Evolutionary conservation across 2,888 invertebrate species (phyloP).

Genomic region (Cabera pusaria): DNA sequence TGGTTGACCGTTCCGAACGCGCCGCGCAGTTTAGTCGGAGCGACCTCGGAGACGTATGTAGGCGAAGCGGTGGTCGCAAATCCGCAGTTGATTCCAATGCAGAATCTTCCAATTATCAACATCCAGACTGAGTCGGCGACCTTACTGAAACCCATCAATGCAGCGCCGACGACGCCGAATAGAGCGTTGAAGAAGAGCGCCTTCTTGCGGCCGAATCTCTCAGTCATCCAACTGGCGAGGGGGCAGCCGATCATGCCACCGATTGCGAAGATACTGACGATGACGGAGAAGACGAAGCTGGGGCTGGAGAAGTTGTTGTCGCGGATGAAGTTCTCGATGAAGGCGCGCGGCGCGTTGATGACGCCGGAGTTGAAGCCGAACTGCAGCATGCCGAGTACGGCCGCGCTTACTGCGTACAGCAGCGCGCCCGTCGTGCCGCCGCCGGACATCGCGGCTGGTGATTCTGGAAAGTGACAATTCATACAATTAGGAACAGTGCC

Average conservation of each 20-base stretch:
- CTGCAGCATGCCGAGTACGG: slow-evolving; percentile 88
- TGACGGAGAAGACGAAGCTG: slow-evolving; percentile 83
- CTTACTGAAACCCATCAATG: slow-evolving; percentile 87
- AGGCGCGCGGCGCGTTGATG: slow-evolving; percentile 86
- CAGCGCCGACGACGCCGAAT: slow-evolving; percentile 85
- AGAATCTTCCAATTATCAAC: slow-evolving; percentile 87
- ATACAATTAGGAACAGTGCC: no score
- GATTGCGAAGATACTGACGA: slow-evolving; percentile 89
- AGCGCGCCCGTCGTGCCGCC: slow-evolving; percentile 84
- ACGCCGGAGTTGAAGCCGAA: slow-evolving; percentile 89
- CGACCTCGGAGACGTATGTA: slow-evolving; percentile 77
- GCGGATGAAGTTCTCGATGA: slow-evolving; percentile 85
- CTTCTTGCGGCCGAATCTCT: slow-evolving; percentile 87
- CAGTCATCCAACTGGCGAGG: slow-evolving; percentile 88
- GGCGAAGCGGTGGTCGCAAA: slow-evolving; percentile 79
- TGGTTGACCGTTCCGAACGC: slow-evolving; percentile 79
- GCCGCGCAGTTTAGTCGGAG: slow-evolving; percentile 68
- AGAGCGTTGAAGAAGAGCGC: slow-evolving; percentile 86
- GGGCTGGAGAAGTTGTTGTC: slow-evolving; percentile 78
- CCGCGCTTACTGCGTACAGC: slow-evolving; percentile 85
- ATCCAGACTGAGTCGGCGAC: slow-evolving; percentile 85
- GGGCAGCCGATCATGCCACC: slow-evolving; percentile 92
- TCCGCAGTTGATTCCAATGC: slow-evolving; percentile 90
- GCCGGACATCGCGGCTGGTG: slow-evolving; percentile 55
- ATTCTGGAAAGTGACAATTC: slow-evolving; percentile 50